Base-by-base conservation (phyloP, 2,888 invertebrate genomes). In the Cryptocheilus praepositus region DNA sequence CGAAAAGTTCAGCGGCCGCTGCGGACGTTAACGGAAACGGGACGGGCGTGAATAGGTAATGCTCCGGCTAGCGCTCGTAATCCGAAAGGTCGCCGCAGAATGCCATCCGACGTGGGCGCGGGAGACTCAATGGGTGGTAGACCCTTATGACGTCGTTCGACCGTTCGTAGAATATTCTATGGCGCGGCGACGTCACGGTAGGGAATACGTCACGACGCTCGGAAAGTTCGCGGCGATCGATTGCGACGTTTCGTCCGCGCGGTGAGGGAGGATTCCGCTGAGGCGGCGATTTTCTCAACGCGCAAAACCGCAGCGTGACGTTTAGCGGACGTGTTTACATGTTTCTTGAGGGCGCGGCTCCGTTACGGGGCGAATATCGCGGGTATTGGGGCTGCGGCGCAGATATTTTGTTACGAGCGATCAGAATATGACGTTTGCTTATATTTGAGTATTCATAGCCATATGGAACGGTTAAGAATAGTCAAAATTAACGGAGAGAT, bases 141-240 rank as follows among this genome's bases (percentile, higher is more conserved):
- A 65, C 63, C 62, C 61, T 63, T 45, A 49, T 70, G 75, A 77
- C 75, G 75, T 71, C 68, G 59, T 64, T 70, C 5, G 36, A 15
- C 44, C 49, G 52, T 59, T 52, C 58, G 49, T 67, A 16, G 69
- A 75, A 76, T 77, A 74, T 74, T 75, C 64, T 65, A 71, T 66
- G 59, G 66, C 3, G 36, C 22, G n/a, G 62, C 61, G 28, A 76
- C 77, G 77, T 77, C 77, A 77, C 21, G 18, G 46, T 15, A 55
- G 46, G 52, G 52, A 66, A 54, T 71, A 70, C 76, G 68, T 74
- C 74, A 69, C 55, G 49, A 64, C 52, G 61, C 55, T 25, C 64
- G 70, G 67, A 69, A 70, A 65, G 64, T 51, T 53, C 52, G 1
- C 13, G n/a, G 61, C 19, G 61, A 70, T 76, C 77, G 66, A 76